Conservation (phyloP, 2,797 vertebrate genomes). For the Australoheros facetus region DNA sequence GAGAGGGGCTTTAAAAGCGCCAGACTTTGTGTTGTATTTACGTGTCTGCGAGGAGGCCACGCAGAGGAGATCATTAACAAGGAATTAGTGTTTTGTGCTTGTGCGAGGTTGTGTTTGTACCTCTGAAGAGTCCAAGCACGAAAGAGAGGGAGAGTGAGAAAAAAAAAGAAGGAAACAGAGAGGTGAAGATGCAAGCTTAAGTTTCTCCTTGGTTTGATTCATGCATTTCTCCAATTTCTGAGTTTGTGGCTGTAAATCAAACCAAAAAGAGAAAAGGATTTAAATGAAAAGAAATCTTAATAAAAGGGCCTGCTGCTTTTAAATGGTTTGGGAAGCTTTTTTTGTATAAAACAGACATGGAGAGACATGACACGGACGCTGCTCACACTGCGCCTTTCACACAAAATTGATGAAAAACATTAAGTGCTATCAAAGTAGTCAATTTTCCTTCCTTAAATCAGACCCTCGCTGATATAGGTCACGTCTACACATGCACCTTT, state of each 20-base stretch:
- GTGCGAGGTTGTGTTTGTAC: slow-evolving; percentile 45
- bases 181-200: slow-evolving; percentile 39
- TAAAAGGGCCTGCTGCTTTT: no score
- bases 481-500: not conserved
- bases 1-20: slow-evolving; percentile 37
- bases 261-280: not conserved
- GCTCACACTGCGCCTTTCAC: not conserved
- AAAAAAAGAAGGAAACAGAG: slow-evolving; percentile 7
- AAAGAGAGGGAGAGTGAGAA: not conserved
- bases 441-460: not conserved
- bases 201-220: slow-evolving; percentile 27
- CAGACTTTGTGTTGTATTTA: slow-evolving; percentile 49
- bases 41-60: slow-evolving; percentile 31
- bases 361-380: not conserved
- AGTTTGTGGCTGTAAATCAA: slow-evolving; percentile 10
- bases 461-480: not conserved
- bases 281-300: not conserved
- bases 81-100: slow-evolving; percentile 41
- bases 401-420: not conserved
- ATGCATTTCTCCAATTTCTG: slow-evolving; percentile 5
- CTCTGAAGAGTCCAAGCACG: slow-evolving; percentile 29
- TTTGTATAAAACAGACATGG: not conserved
- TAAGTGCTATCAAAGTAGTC: not conserved
- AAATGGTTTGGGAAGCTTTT: no score
- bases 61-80: slow-evolving; percentile 62